Evolutionary conservation across 2,113 vertebrate species (phyloP), one percentile per base, ranked within the genome.

Genomic region (Xiphophorus hellerii): DNA sequence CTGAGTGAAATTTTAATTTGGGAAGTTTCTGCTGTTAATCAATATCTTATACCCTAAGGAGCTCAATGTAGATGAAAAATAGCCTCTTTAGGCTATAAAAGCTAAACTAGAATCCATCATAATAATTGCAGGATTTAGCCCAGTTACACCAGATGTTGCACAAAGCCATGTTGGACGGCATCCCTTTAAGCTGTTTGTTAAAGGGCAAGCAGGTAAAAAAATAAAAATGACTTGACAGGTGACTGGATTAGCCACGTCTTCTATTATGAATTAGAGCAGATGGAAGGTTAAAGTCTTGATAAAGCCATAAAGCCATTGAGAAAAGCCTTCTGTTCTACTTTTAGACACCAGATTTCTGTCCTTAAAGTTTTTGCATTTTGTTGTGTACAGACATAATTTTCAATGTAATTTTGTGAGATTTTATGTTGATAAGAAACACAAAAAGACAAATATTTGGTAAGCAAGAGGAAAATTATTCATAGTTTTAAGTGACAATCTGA

Each of bases 141-240:
- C 51, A 44, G 60, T 44, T 72, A 12, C 20, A 29, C 35, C 60
- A 72, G 60, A 62, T 72, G 71, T 48, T 62, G 28, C 37, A 63
- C 10, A 44, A 11, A 73, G 48, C n/a, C 27, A 20, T 58, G 22
- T 35, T 14, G 17, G 8, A 62, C 27, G 25, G 28, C 54, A 35
- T 63, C n/a, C 20, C 17, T 30, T 20, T 22, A 31, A 25, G 71
- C 61, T n/a, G 61, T 22, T 44, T 14, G 61, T 20, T 15, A 31
- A 42, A 63, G 37, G 28, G 20, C 4, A 44, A 44, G 60, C 39
- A 3, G 6, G 1, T 68, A 48, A 15, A 28, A 30, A 68, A 68
- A 35, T 22, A 58, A 70, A 33, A 62, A 29, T 12, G 27, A 4
- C 15, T 44, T 44, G 60, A 28, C 71, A 25, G 71, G 60, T 44